phyloP scores from a whole-genome alignment of 2,888 invertebrate species.

The Pachliopta kotzebuea region DNA sequence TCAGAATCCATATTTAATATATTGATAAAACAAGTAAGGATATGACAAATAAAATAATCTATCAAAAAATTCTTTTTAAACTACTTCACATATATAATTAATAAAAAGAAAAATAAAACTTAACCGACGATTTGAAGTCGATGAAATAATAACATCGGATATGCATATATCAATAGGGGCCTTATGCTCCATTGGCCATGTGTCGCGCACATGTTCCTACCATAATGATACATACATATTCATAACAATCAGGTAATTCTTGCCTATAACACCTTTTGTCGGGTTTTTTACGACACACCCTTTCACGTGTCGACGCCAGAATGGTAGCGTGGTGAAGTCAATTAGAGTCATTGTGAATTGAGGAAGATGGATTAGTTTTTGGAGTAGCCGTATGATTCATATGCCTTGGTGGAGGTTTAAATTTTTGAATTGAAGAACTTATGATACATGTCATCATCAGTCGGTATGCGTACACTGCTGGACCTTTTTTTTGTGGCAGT shows the following conservation, averaged over 20 bases:
- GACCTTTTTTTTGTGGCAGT: no score
- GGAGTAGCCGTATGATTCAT: slow-evolving; percentile 10
- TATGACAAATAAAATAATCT: no score
- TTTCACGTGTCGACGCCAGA: slow-evolving; percentile 50
- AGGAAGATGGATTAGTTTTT: slow-evolving; percentile 47
- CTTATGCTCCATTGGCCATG: slow-evolving; percentile 66
- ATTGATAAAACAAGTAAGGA: no score
- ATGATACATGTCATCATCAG: no score
- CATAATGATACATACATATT: slow-evolving; percentile 60
- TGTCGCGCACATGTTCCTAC: slow-evolving; percentile 61
- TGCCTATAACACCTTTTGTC: slow-evolving; percentile 60
- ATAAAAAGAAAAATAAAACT: slow-evolving; percentile 40
- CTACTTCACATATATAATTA: slow-evolving; percentile 33
- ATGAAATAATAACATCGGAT: slow-evolving; percentile 49
- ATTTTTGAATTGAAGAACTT: neutral
- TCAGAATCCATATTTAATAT: no score
- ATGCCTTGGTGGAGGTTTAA: neutral
- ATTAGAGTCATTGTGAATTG: slow-evolving; percentile 49
- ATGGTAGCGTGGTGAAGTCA: slow-evolving; percentile 61
- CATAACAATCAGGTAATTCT: slow-evolving; percentile 63
- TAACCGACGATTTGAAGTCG: slow-evolving; percentile 50
- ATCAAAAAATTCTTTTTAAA: no score
- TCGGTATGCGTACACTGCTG: no score
- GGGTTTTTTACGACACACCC: slow-evolving; percentile 53
- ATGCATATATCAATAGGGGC: slow-evolving; percentile 49